phyloP scores from a whole-genome alignment of 2,797 vertebrate species.

The Leucoraja ocellata region DNA sequence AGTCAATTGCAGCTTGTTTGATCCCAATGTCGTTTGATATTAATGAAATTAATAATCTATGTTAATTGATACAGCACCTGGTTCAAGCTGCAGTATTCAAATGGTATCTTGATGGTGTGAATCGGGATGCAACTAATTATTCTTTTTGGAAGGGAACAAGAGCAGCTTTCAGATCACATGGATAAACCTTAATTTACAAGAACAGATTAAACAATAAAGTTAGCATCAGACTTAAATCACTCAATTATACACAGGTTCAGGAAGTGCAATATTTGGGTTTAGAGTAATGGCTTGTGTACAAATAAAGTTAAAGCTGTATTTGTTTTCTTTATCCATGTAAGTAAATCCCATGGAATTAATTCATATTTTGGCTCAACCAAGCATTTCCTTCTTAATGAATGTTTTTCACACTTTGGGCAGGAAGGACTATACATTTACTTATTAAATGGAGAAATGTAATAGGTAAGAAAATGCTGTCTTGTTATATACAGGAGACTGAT shows the following conservation, averaged over 20 bases:
- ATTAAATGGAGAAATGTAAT: background rate
- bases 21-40: background rate
- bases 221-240: background rate
- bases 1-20: background rate
- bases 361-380: background rate
- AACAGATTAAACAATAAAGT: background rate
- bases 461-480: background rate
- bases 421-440: background rate
- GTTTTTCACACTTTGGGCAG: background rate
- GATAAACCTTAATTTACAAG: slow-evolving; percentile 10
- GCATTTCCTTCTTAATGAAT: background rate
- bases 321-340: background rate
- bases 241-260: background rate
- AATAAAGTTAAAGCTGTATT: background rate
- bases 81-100: background rate
- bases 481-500: background rate
- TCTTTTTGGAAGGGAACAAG: background rate
- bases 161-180: background rate
- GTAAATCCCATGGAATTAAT: background rate
- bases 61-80: background rate
- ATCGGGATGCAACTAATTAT: background rate
- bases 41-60: background rate
- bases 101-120: background rate
- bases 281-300: slow-evolving; percentile 5
- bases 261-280: slow-evolving; percentile 15